Evolutionary conservation across 2,797 vertebrate genomes (phyloP).

Genomic region (Gallinago stenura): DNA sequence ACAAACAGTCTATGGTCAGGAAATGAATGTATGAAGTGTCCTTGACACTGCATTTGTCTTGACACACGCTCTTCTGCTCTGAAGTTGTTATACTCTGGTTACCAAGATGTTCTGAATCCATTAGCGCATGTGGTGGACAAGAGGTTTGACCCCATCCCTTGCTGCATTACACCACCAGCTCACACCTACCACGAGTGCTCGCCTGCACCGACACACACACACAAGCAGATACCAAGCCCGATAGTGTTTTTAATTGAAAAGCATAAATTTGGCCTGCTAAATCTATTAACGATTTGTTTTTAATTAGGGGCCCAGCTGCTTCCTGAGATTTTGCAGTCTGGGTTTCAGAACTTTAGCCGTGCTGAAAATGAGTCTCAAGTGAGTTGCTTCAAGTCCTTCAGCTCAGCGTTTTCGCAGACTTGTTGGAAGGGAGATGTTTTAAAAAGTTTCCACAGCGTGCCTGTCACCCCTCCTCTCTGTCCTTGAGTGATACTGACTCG

Average conservation of each 20-base stretch:
- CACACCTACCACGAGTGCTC: neutral
- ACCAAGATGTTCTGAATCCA: conserved; percentile 33
- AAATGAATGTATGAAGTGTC: neutral
- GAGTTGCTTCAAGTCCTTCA: conserved; percentile 70
- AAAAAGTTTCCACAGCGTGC: conserved; percentile 23
- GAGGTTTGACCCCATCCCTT: conserved; percentile 3
- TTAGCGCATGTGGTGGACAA: neutral
- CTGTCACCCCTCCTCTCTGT: neutral
- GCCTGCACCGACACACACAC: neutral
- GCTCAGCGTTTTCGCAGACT: conserved; percentile 80
- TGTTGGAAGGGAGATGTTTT: conserved; percentile 57
- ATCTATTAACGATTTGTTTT: conserved; percentile 84
- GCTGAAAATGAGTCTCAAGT: conserved; percentile 81
- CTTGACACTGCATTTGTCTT: neutral
- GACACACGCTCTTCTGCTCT: neutral
- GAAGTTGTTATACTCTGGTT: neutral
- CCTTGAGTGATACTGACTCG: neutral
- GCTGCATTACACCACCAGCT: neutral
- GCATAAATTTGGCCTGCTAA: conserved; percentile 83
- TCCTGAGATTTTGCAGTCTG: conserved; percentile 81
- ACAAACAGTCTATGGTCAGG: neutral
- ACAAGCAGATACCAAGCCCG: conserved; percentile 13
- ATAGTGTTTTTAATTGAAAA: conserved; percentile 77
- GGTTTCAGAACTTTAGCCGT: conserved; percentile 80
- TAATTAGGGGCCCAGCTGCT: conserved; percentile 87